Evolutionary conservation across 2,113 vertebrate genomes (phyloP).

Genomic region (Rhinoptilus africanus): DNA sequence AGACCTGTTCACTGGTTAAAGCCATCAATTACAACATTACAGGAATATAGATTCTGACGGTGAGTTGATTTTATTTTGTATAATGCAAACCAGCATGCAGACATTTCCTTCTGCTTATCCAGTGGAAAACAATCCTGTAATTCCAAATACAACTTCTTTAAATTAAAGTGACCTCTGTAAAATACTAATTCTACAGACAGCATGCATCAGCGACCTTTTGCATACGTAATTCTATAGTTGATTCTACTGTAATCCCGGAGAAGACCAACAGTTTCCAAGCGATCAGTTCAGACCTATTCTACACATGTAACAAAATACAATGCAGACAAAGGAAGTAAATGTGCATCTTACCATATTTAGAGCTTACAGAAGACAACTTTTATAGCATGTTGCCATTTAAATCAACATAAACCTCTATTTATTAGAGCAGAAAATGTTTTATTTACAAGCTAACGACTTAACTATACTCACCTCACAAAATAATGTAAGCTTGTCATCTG

Average conservation of each 20-base stretch:
- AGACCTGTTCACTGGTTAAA: not conserved
- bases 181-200: not conserved
- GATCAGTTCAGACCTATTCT: not conserved
- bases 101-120: not conserved
- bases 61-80: not conserved
- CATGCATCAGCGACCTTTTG: not conserved
- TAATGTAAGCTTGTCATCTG: conserved; percentile 96
- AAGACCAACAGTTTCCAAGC: not conserved
- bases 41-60: not conserved
- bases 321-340: not conserved
- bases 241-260: not conserved
- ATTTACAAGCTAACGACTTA: not conserved
- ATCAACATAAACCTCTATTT: not conserved
- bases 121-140: not conserved
- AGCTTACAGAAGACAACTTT: not conserved
- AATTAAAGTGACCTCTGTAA: not conserved
- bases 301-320: not conserved
- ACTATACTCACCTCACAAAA: conserved; percentile 90
- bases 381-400: not conserved
- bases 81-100: not conserved
- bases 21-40: not conserved
- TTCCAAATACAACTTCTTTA: not conserved
- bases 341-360: not conserved
- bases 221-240: not conserved
- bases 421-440: not conserved